Percentiles rank a stretch among this genome's conserved stretches.
These are phyloP conservation scores for Apteryx mantelli DNA, from an alignment of 2,113 vertebrate species.

Conservation along the genomic window DNA sequence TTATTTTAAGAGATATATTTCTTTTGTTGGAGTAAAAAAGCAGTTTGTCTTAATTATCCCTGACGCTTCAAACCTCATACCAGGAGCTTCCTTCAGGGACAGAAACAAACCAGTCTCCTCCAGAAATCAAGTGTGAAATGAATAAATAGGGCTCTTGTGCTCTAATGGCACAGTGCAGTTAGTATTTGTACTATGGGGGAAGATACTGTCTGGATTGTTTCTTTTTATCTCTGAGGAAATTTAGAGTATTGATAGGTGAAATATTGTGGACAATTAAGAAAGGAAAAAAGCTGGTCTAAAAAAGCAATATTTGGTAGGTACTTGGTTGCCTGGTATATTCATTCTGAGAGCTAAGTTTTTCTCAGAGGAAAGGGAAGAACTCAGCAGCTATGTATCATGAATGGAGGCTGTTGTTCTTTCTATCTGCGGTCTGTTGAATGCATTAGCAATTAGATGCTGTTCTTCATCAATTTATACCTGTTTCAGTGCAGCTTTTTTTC, in stretches of 20 bases:
- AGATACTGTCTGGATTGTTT: neutral
- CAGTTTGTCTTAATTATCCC: constrained; percentile 80
- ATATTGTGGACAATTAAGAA: constrained; percentile 65
- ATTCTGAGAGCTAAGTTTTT: constrained; percentile 42
- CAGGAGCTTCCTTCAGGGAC: constrained; percentile 63
- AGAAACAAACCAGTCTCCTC: constrained; percentile 69
- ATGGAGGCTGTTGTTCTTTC: neutral
- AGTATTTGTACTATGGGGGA: constrained; percentile 52
- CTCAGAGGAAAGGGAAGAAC: constrained; percentile 32
- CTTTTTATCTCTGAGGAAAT: constrained; percentile 57
- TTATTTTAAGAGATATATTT: constrained; percentile 77
- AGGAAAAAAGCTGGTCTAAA: constrained; percentile 13
- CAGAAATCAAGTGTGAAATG: constrained; percentile 65
- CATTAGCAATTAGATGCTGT: neutral
- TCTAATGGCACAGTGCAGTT: neutral
- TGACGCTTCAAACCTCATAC: constrained; percentile 74
- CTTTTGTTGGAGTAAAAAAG: constrained; percentile 71
- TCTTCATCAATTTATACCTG: neutral
- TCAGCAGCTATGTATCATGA: constrained; percentile 3
- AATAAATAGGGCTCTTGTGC: constrained; percentile 60
- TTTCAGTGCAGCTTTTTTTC: neutral
- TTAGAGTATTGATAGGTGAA: constrained; percentile 40
- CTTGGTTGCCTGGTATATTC: constrained; percentile 25
- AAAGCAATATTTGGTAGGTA: constrained; percentile 42
- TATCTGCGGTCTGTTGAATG: neutral